Evolutionary conservation across 2,888 invertebrate genomes (phyloP), one percentile per base, ranked within the genome.

Genomic region (Nymphalis urticae): DNA sequence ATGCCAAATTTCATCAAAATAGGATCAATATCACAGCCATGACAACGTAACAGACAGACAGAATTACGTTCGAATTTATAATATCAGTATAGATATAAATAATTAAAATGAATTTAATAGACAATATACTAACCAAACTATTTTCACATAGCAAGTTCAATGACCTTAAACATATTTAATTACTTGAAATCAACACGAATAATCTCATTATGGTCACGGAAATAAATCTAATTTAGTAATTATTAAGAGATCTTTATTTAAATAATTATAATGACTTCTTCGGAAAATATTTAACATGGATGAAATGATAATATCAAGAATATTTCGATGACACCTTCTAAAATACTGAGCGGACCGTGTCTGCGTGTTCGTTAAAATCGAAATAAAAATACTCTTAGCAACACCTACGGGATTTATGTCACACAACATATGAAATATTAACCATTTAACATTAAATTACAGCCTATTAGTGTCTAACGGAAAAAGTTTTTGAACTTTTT

Each of bases 401-500:
- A 72, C 73, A 73, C 75, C 75, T 74, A 72, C 74, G 71, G 61
- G 67, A 67, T 72, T 72, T 60, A 73, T 73, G 72, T 74, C 73
- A 72, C 67, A 72, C 63, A 73, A 73, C 70, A 71, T 74, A 71
- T 75, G 74, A 75, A 71, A 72, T 74, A 74, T 74, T 70, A 64
- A 61, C 69, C 74, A 70, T 70, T 75, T 74, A 73, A 71, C 70
- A 61, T 68, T 70, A 75, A 74, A 68, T 75, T 72, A 73, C 73
- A 58, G 67, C 67, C 67, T 71, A 71, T 73, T 73, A 73, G 69
- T 69, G 73, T 73, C 73, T 69, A 69, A 65, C 61, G 65, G 67
- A 63, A 62, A 67, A 56, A 58, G 58, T 60, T 62, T 67, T 58
- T 67, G 62, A 72, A 72, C 67, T 64, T 65, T 63, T 48, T 70